phyloP scores from a whole-genome alignment of 1,140 invertebrate genomes.

The Macrocentrus cingulum region DNA sequence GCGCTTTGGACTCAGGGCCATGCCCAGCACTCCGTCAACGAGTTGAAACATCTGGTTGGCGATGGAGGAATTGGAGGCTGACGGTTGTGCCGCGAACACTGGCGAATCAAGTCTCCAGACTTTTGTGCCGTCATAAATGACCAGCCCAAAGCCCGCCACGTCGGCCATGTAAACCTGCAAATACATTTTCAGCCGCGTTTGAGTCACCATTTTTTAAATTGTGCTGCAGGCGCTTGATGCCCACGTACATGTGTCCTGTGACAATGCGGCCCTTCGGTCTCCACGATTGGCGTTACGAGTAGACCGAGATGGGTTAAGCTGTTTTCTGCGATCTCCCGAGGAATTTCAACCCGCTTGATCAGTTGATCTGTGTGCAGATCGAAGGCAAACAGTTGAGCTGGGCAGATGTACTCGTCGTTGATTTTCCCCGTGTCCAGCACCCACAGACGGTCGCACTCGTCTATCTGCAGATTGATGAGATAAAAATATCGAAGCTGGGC shows the following conservation, averaged over 20 bases:
- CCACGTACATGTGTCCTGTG: conserved; percentile 25
- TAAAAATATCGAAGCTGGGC: too few relatives aligned
- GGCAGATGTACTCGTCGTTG: too few relatives aligned
- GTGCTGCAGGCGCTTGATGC: too few relatives aligned
- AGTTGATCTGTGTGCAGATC: conserved; percentile 53
- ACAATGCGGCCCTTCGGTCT: conserved; percentile 29
- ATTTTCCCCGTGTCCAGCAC: too few relatives aligned
- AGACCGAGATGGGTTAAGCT: conserved; percentile 28
- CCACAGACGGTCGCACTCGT: too few relatives aligned
- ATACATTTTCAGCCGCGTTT: background rate
- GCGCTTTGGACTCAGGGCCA: conserved; percentile 41
- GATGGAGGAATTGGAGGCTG: conserved; percentile 32
- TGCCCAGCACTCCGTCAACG: conserved; percentile 49
- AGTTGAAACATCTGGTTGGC: conserved; percentile 45
- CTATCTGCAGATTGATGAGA: too few relatives aligned
- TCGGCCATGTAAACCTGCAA: conserved; percentile 51
- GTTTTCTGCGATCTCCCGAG: conserved; percentile 28
- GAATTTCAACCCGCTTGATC: conserved; percentile 49
- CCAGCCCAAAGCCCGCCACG: conserved; percentile 43
- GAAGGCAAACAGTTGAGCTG: too few relatives aligned
- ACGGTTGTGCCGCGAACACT: conserved; percentile 23
- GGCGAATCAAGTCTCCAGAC: conserved; percentile 41
- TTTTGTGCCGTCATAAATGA: conserved; percentile 35
- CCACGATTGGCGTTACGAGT: conserved; percentile 34
- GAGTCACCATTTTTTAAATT: background rate